These are phyloP conservation scores for Semicossyphus pulcher DNA, from an alignment of 2,113 vertebrate genomes.

Conservation along the genomic window DNA sequence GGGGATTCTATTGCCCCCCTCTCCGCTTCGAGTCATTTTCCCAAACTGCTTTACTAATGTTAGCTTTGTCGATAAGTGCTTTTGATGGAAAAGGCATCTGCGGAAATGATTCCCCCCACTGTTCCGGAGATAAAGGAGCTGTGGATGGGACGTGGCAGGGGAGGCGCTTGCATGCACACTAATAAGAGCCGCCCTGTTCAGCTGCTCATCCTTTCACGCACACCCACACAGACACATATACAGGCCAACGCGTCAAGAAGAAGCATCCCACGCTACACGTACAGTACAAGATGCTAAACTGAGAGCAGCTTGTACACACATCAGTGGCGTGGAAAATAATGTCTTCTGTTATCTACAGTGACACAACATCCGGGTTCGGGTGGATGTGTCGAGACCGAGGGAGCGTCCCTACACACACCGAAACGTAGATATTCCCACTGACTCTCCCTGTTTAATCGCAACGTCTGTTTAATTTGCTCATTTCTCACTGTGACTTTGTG, in stretches of 20 bases:
- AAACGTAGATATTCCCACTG: constrained; percentile 48
- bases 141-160: constrained; percentile 68
- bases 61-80: constrained; percentile 69
- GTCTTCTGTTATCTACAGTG: constrained; percentile 58
- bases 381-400: constrained; percentile 28
- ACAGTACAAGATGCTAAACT: constrained; percentile 45
- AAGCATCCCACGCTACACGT: constrained; percentile 28
- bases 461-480: constrained; percentile 73
- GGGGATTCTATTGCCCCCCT: constrained; percentile 49
- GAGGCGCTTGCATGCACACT: constrained; percentile 59
- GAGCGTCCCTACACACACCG: constrained; percentile 22
- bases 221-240: constrained; percentile 6
- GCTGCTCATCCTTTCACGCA: constrained; percentile 40
- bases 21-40: constrained; percentile 51
- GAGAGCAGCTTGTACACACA: constrained; percentile 38
- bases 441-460: constrained; percentile 63
- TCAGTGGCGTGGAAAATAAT: constrained; percentile 57
- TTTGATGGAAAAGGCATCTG: constrained; percentile 70
- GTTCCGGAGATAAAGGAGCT: constrained; percentile 63
- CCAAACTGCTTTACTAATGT: constrained; percentile 71
- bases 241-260: constrained; percentile 12
- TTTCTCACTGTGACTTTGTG: constrained; percentile 67
- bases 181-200: constrained; percentile 53
- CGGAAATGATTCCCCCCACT: constrained; percentile 64
- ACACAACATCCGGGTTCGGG: constrained; percentile 48